phyloP scores from a whole-genome alignment of 2,888 invertebrate species.

The Hydrotaea diabolus region DNA sequence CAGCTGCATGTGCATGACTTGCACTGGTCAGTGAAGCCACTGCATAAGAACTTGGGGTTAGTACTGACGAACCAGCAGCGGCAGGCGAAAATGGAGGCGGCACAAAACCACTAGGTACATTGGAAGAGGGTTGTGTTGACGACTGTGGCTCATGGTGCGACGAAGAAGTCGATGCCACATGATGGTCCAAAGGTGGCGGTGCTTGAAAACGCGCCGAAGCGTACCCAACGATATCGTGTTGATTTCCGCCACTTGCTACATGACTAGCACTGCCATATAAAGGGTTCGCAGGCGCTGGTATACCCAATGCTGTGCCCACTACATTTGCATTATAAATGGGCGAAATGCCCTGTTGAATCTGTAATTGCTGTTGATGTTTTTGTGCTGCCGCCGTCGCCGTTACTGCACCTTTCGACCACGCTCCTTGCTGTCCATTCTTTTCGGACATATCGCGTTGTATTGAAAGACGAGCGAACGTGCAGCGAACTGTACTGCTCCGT shows the following conservation, averaged over 20 bases:
- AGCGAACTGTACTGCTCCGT: slow-evolving; percentile 58
- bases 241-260: slow-evolving; percentile 62
- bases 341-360: slow-evolving; percentile 58
- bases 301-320: slow-evolving; percentile 46
- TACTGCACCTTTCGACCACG: slow-evolving; percentile 76
- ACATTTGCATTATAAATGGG: slow-evolving; percentile 62
- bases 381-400: slow-evolving; percentile 60
- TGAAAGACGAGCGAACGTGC: slow-evolving; percentile 4
- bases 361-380: slow-evolving; percentile 61
- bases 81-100: slow-evolving; percentile 74
- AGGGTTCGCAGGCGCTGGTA: slow-evolving; percentile 54
- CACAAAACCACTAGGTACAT: slow-evolving; percentile 75
- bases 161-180: slow-evolving; percentile 54
- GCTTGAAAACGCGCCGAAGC: slow-evolving; percentile 74
- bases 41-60: slow-evolving; percentile 76
- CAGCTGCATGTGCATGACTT: slow-evolving; percentile 53
- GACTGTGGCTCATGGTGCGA: slow-evolving; percentile 68
- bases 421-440: slow-evolving; percentile 76
- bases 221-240: slow-evolving; percentile 58
- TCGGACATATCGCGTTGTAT: slow-evolving; percentile 76
- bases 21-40: slow-evolving; percentile 47
- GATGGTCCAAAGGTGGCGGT: slow-evolving; percentile 73
- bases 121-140: slow-evolving; percentile 48
- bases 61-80: slow-evolving; percentile 70
- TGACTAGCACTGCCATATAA: slow-evolving; percentile 67